Evolutionary conservation across 2,797 vertebrate genomes (phyloP).

Genomic region (Melopsittacus undulatus): DNA sequence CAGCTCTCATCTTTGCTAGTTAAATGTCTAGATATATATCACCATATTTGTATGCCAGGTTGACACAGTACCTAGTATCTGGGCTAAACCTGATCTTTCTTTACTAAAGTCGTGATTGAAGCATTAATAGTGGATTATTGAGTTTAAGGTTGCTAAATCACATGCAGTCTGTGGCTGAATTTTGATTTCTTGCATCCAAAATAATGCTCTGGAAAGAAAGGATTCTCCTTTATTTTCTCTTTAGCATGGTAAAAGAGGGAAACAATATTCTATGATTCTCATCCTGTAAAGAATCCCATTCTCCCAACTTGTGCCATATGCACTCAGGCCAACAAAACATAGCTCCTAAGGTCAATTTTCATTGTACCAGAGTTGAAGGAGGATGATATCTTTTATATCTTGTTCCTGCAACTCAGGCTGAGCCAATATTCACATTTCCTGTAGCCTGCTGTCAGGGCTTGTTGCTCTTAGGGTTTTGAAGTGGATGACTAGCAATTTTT

Average conservation of each 20-base stretch:
- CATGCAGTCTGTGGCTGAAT: not conserved
- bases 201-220: not conserved
- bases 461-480: not conserved
- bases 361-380: not conserved
- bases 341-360: not conserved
- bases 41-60: not conserved
- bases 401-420: not conserved
- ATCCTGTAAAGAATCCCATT: not conserved
- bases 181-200: not conserved
- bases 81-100: not conserved
- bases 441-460: accelerated
- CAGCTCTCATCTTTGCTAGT: not conserved
- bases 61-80: not conserved
- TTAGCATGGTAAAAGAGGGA: not conserved
- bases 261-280: not conserved
- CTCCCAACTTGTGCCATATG: not conserved
- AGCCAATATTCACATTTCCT: not conserved
- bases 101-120: not conserved
- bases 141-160: not conserved
- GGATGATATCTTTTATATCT: not conserved
- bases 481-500: not conserved
- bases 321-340: not conserved
- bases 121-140: not conserved
- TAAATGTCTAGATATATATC: not conserved
- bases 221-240: not conserved